phyloP scores from a whole-genome alignment of 1,140 invertebrate genomes.

The Leptopilina clavipes region DNA sequence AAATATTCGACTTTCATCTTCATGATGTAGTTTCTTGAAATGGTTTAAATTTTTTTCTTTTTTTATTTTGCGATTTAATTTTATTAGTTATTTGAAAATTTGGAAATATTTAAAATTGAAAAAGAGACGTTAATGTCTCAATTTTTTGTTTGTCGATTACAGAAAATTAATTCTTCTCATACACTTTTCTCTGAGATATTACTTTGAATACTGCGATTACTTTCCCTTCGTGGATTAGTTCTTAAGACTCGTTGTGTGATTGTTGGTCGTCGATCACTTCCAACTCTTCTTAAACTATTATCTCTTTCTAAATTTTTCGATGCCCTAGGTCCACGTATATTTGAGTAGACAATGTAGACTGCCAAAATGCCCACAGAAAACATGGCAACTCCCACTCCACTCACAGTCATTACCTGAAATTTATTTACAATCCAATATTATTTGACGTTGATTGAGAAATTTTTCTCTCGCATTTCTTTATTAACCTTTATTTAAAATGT shows the following conservation, averaged over 20 bases:
- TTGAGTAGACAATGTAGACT: slow-evolving; percentile 67
- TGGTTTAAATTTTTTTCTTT: background rate
- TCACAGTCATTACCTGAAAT: slow-evolving; percentile 65
- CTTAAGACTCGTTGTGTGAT: slow-evolving; percentile 37
- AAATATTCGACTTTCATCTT: background rate
- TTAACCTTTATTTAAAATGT: background rate
- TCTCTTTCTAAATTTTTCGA: slow-evolving; percentile 56
- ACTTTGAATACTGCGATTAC: slow-evolving; percentile 58
- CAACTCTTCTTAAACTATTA: slow-evolving; percentile 62
- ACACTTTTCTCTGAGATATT: slow-evolving; percentile 63
- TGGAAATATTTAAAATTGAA: background rate
- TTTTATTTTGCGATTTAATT: background rate
- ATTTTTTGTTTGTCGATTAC: background rate
- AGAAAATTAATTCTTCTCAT: slow-evolving; percentile 37
- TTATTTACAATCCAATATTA: background rate
- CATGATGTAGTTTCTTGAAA: background rate
- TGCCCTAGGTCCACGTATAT: slow-evolving; percentile 62
- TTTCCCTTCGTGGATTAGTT: slow-evolving; percentile 45
- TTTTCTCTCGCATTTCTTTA: background rate
- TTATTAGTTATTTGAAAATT: background rate
- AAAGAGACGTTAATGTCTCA: background rate
- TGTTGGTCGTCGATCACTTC: slow-evolving; percentile 58
- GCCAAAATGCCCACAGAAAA: slow-evolving; percentile 68
- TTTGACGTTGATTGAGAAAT: background rate
- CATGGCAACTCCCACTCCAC: slow-evolving; percentile 69